Evolutionary conservation across 2,797 vertebrate genomes (phyloP).

Genomic region (Argentina silus): DNA sequence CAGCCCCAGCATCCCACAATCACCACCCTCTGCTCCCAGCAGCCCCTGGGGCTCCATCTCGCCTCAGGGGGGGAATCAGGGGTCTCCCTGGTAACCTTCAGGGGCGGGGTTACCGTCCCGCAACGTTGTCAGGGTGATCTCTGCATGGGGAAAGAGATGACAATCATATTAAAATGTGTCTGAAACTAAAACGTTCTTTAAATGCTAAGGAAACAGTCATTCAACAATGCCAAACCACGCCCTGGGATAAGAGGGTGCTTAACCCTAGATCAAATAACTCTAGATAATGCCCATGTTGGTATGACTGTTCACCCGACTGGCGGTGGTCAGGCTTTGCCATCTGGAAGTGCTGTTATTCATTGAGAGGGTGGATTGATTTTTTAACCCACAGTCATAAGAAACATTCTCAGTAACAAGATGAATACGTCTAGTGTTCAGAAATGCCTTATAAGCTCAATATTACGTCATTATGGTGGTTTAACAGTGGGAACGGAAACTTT

Average conservation of each 20-base stretch:
- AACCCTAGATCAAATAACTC: neutral
- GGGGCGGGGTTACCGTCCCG: conserved; percentile 16
- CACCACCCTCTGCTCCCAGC: conserved; percentile 80
- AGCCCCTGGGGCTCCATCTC: conserved; percentile 83
- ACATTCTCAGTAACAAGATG: conserved; percentile 53
- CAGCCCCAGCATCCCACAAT: conserved; percentile 75
- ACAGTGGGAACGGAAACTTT: conserved; percentile 65
- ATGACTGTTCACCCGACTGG: conserved; percentile 48
- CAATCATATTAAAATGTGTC: too few relatives aligned
- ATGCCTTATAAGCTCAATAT: conserved; percentile 58
- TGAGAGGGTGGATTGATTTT: conserved; percentile 36
- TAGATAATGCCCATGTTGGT: conserved; percentile 38
- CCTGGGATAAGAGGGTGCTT: neutral
- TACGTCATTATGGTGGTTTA: conserved; percentile 64
- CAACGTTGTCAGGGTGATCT: conserved; percentile 18
- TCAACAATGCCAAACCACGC: neutral
- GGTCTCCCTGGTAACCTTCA: conserved; percentile 39
- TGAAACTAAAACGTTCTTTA: neutral
- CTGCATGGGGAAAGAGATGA: conserved; percentile 17
- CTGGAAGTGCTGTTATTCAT: conserved; percentile 72
- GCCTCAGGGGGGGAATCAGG: conserved; percentile 55
- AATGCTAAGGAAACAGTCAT: neutral
- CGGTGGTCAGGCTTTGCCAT: conserved; percentile 61
- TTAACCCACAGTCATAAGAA: conserved; percentile 39
- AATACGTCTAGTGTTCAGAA: conserved; percentile 64